phyloP scores from a whole-genome alignment of 2,113 vertebrate species.

The Tragulus kanchil region DNA sequence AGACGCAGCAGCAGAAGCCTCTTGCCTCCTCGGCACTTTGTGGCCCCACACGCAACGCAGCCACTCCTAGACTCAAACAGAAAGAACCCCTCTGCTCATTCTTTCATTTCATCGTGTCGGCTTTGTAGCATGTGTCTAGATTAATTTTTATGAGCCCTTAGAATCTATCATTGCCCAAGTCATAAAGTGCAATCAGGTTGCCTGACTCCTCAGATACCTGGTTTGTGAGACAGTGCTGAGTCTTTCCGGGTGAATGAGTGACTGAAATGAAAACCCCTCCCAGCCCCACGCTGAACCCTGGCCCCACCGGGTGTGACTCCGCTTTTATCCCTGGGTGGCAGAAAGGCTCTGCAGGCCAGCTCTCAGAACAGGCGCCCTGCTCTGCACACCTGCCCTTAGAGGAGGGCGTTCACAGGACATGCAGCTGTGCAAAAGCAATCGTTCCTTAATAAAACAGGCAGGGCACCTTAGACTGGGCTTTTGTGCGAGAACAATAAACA shows the following conservation, averaged over 20 bases:
- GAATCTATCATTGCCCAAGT: slow-evolving; percentile 61
- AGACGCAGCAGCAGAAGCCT: not conserved
- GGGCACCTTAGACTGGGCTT: not conserved
- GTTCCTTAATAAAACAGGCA: slow-evolving; percentile 38
- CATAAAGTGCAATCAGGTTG: slow-evolving; percentile 54
- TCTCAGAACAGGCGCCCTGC: no score
- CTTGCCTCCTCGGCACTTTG: not conserved
- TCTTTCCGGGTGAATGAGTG: slow-evolving; percentile 44
- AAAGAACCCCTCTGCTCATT: not conserved
- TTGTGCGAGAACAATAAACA: slow-evolving; percentile 51
- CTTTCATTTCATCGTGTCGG: not conserved
- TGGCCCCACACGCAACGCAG: not conserved
- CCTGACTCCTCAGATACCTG: slow-evolving; percentile 53
- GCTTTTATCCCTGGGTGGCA: not conserved
- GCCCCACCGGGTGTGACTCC: not conserved
- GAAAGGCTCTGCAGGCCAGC: not conserved
- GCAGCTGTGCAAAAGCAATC: not conserved
- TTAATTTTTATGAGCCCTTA: slow-evolving; percentile 60
- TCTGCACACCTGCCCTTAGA: rapidly evolving
- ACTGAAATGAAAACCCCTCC: not conserved
- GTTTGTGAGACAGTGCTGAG: not conserved
- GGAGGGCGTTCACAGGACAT: not conserved
- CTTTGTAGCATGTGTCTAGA: not conserved
- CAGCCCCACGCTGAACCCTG: not conserved
- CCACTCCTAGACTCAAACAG: not conserved